These are phyloP conservation scores for Aplysia californica DNA, from an alignment of 1,140 invertebrate genomes.

Conservation along the genomic window DNA sequence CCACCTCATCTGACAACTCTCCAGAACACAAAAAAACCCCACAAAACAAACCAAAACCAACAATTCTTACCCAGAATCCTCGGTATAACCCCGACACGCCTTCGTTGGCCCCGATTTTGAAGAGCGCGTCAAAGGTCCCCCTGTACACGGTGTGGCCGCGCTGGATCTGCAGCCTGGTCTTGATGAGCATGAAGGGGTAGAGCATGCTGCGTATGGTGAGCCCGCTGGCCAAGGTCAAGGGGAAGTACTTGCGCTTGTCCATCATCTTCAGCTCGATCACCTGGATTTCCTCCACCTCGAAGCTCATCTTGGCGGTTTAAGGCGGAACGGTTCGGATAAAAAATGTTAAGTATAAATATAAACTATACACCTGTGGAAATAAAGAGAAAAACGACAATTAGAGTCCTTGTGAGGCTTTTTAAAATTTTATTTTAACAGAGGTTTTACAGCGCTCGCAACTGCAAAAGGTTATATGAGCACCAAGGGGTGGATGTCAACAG, in stretches of 20 bases:
- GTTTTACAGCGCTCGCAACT: too few relatives aligned
- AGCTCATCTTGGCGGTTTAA: slow-evolving; percentile 28
- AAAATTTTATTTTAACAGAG: too few relatives aligned
- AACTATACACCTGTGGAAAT: too few relatives aligned
- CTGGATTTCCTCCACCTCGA: slow-evolving; percentile 39
- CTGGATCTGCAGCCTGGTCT: slow-evolving; percentile 89
- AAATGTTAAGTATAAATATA: too few relatives aligned
- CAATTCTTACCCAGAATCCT: slow-evolving; percentile 91
- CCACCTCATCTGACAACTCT: too few relatives aligned
- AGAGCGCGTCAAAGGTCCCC: slow-evolving; percentile 90
- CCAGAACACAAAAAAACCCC: too few relatives aligned
- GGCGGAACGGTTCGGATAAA: too few relatives aligned
- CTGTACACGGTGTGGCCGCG: slow-evolving; percentile 75
- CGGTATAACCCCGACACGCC: slow-evolving; percentile 89
- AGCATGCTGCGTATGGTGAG: slow-evolving; percentile 89
- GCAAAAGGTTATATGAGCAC: too few relatives aligned
- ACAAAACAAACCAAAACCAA: too few relatives aligned
- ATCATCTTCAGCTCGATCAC: slow-evolving; percentile 98
- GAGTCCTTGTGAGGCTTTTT: too few relatives aligned
- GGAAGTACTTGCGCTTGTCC: slow-evolving; percentile 94
- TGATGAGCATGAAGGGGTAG: slow-evolving; percentile 96
- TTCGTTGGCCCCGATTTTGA: slow-evolving; percentile 89
- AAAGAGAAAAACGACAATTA: too few relatives aligned
- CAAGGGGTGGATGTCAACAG: too few relatives aligned
- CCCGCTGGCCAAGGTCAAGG: slow-evolving; percentile 88